These are phyloP conservation scores for Epicauta chinensis DNA, from an alignment of 1,140 invertebrate species.

Conservation along the genomic window DNA sequence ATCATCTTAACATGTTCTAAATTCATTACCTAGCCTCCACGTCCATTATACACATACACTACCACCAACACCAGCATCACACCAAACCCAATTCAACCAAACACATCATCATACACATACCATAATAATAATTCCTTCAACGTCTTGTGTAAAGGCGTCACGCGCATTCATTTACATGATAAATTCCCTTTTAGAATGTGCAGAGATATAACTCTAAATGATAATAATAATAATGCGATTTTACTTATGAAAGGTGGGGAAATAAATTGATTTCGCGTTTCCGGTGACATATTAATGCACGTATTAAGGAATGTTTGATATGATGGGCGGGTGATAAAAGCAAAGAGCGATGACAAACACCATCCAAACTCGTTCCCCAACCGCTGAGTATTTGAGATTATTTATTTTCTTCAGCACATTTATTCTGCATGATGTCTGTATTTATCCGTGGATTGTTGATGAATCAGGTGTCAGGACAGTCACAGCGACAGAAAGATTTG, in stretches of 20 bases:
- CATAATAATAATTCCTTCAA: slow-evolving; percentile 4
- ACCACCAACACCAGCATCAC: too few relatives aligned
- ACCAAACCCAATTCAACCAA: too few relatives aligned
- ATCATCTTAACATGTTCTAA: slow-evolving; percentile 7
- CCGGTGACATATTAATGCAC: slow-evolving; percentile 43
- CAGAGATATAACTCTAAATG: slow-evolving; percentile 24
- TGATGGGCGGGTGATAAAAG: too few relatives aligned
- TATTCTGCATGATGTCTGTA: too few relatives aligned
- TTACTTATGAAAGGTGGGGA: slow-evolving; percentile 36
- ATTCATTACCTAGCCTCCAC: slow-evolving; percentile 20
- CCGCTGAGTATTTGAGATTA: too few relatives aligned
- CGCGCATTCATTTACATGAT: slow-evolving; percentile 39
- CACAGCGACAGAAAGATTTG: too few relatives aligned
- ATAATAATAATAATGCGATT: slow-evolving; percentile 33
- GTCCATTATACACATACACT: slow-evolving; percentile 18
- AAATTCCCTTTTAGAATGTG: slow-evolving; percentile 32
- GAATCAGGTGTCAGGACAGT: too few relatives aligned
- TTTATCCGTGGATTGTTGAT: too few relatives aligned
- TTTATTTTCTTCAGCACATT: too few relatives aligned
- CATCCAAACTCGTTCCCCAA: too few relatives aligned
- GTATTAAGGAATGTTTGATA: slow-evolving; percentile 6
- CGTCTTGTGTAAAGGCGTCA: slow-evolving; percentile 9
- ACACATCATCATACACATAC: slow-evolving; percentile 13
- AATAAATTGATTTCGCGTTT: slow-evolving; percentile 43
- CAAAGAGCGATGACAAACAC: too few relatives aligned